Evolutionary conservation across 1,140 invertebrate species (phyloP).

Genomic region (Ips typographus): DNA sequence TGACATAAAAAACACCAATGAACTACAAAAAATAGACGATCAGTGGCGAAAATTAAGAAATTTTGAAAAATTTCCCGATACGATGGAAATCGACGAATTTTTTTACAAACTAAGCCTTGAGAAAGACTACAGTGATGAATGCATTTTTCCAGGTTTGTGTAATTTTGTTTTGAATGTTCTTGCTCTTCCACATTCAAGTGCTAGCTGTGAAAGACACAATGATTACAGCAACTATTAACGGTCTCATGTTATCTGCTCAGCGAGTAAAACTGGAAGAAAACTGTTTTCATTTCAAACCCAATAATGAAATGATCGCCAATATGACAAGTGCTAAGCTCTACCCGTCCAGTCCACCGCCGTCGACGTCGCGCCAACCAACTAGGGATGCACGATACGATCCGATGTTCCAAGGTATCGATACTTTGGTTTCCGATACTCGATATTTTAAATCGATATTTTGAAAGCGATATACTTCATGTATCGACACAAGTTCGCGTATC

Average conservation of each 20-base stretch:
- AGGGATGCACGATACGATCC: too few relatives aligned
- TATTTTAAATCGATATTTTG: too few relatives aligned
- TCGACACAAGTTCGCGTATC: too few relatives aligned
- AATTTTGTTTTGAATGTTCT: slow-evolving; percentile 14
- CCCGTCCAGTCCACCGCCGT: too few relatives aligned
- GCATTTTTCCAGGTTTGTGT: slow-evolving; percentile 4
- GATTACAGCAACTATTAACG: slow-evolving; percentile 4
- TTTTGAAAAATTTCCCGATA: slow-evolving; percentile 1
- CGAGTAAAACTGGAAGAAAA: slow-evolving; percentile 27
- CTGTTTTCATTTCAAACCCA: slow-evolving; percentile 2
- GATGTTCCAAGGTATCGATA: too few relatives aligned
- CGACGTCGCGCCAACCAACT: too few relatives aligned
- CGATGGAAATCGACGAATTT: slow-evolving; percentile 10
- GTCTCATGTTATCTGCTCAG: slow-evolving; percentile 33
- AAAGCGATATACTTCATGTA: too few relatives aligned
- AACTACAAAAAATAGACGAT: slow-evolving; percentile 15
- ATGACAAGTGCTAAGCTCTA: too few relatives aligned
- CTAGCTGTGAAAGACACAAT: slow-evolving; percentile 1
- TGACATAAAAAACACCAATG: not conserved
- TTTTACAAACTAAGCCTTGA: slow-evolving; percentile 6
- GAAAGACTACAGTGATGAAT: not conserved
- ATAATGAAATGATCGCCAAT: slow-evolving; percentile 26
- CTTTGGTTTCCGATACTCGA: too few relatives aligned
- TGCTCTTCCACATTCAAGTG: slow-evolving; percentile 14
- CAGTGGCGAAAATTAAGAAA: slow-evolving; percentile 8